A percentile compares a stretch with the other conserved stretches of the same genome.
phyloP scores from a whole-genome alignment of 2,797 vertebrate species.

The Hippocampus kuda region DNA sequence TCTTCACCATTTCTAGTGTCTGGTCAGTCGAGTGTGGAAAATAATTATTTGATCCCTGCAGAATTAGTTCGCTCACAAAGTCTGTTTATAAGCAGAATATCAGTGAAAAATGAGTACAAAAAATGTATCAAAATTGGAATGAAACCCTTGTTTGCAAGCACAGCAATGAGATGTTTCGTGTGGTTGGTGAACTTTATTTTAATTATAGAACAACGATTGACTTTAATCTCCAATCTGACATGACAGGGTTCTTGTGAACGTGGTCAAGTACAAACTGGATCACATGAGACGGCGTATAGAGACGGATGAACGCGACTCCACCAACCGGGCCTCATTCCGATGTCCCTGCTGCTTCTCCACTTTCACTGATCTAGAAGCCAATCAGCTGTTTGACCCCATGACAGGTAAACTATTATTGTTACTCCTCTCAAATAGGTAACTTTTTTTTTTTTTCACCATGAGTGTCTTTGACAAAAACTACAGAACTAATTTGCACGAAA shows the following conservation, averaged over 20 bases:
- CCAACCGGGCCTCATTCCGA: slow-evolving; percentile 91
- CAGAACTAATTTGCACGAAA: not conserved
- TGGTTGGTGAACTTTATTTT: no score
- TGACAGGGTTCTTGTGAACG: slow-evolving; percentile 82
- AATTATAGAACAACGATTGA: no score
- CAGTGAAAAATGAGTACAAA: no score
- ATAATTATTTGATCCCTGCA: no score
- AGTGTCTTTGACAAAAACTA: not conserved
- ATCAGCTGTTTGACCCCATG: slow-evolving; percentile 90
- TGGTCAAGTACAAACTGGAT: slow-evolving; percentile 97
- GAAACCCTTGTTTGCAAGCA: no score
- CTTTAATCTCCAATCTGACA: not conserved
- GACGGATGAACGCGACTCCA: slow-evolving; percentile 95
- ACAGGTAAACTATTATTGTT: slow-evolving; percentile 70
- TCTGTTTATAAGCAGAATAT: no score
- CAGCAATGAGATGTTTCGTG: no score
- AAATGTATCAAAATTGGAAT: no score
- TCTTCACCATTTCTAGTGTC: no score
- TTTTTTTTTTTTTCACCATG: not conserved
- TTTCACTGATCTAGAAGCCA: slow-evolving; percentile 97
- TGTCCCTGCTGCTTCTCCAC: slow-evolving; percentile 90
- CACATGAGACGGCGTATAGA: slow-evolving; percentile 97
- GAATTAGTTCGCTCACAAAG: no score
- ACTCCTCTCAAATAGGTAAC: not conserved
- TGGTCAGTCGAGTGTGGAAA: no score